Percentiles rank a stretch among this genome's conserved stretches.
These are phyloP conservation scores for Numenius phaeopus DNA, from an alignment of 2,797 vertebrate genomes.

Conservation along the genomic window DNA sequence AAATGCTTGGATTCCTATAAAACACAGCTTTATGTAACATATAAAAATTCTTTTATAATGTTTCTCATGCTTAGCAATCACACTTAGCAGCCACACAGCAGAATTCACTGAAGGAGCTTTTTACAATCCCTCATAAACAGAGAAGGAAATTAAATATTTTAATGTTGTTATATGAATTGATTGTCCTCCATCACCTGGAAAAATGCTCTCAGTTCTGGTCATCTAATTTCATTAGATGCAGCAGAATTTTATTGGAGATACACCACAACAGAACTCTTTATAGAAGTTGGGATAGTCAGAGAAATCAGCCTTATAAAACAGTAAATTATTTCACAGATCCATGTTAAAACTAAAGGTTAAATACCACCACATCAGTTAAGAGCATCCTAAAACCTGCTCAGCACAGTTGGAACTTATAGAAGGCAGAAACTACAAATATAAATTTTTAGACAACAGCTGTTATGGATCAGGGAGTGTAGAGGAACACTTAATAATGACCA, in stretches of 20 bases:
- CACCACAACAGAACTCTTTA: neutral
- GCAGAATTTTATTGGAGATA: neutral
- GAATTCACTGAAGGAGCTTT: neutral
- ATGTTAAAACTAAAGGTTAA: neutral
- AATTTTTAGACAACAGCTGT: neutral
- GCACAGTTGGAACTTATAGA: neutral
- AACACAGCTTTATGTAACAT: neutral
- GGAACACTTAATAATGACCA: neutral
- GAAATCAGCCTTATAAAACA: neutral
- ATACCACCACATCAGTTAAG: neutral
- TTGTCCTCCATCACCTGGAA: neutral
- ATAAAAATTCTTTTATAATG: neutral
- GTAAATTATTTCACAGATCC: neutral
- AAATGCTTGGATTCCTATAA: neutral
- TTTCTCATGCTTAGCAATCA: neutral
- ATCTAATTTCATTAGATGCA: neutral
- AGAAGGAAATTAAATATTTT: constrained; percentile 39
- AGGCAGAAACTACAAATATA: neutral
- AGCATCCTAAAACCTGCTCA: neutral
- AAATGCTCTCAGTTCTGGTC: neutral
- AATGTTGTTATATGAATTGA: neutral
- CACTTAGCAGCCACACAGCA: neutral
- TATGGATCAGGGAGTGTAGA: neutral
- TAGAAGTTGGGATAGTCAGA: neutral
- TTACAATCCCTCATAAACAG: constrained; percentile 8